phyloP scores from a whole-genome alignment of 2,113 vertebrate species.

The Equus quagga region DNA sequence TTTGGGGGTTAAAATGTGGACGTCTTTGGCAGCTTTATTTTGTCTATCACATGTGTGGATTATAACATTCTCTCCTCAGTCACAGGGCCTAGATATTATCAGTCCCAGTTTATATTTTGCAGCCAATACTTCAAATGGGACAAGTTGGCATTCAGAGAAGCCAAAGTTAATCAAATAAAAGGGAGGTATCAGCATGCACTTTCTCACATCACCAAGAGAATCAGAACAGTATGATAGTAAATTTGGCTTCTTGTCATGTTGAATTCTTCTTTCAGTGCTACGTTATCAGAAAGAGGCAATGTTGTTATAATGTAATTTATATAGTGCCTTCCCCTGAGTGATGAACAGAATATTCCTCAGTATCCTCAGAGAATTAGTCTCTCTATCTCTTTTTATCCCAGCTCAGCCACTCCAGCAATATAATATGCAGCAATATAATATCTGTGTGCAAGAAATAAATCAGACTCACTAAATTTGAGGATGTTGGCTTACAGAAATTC shows the following conservation, averaged over 20 bases:
- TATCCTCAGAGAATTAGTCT: conserved; percentile 79
- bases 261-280: conserved; percentile 82
- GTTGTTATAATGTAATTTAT: conserved; percentile 84
- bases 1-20: background rate
- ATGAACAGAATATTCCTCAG: conserved; percentile 75
- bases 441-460: conserved; percentile 73
- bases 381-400: conserved; percentile 72
- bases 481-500: conserved; percentile 73
- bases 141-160: conserved; percentile 78
- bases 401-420: conserved; percentile 74
- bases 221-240: conserved; percentile 81
- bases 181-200: conserved; percentile 87
- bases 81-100: conserved; percentile 59
- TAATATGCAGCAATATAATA: conserved; percentile 78
- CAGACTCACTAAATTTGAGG: conserved; percentile 75
- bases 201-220: conserved; percentile 82
- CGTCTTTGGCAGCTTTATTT: background rate
- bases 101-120: conserved; percentile 79
- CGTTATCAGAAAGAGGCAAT: conserved; percentile 74
- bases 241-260: conserved; percentile 83
- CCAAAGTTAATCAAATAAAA: conserved; percentile 85
- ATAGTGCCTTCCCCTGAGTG: conserved; percentile 79
- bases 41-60: conserved; percentile 32
- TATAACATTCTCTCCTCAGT: conserved; percentile 51
- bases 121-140: conserved; percentile 80